Conservation (phyloP, 1,140 invertebrate genomes). For the Orchesella cincta region DNA sequence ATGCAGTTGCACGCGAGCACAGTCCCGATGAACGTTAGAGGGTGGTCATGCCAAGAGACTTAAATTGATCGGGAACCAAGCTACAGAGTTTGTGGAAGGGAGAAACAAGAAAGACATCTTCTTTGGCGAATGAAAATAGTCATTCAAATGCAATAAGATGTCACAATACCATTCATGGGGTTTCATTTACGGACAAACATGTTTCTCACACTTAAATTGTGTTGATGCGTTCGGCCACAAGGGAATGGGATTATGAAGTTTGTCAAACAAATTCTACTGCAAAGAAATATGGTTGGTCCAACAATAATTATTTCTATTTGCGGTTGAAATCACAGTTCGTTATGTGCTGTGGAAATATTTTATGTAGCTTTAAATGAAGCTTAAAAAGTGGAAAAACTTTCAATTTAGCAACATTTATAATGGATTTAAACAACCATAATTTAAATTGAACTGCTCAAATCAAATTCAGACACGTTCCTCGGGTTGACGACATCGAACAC, state of each 20-base stretch:
- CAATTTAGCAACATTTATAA: too few relatives aligned
- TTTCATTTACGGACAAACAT: neutral
- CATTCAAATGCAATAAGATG: too few relatives aligned
- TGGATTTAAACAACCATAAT: too few relatives aligned
- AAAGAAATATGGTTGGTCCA: slow-evolving; percentile 18
- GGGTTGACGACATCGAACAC: too few relatives aligned
- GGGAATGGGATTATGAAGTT: slow-evolving; percentile 1
- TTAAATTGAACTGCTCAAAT: too few relatives aligned
- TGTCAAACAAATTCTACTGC: neutral
- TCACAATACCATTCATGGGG: neutral
- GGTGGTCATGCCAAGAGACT: slow-evolving; percentile 8
- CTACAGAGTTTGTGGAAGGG: neutral
- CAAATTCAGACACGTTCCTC: too few relatives aligned
- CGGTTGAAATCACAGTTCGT: too few relatives aligned
- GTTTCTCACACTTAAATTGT: neutral
- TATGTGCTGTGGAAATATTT: too few relatives aligned
- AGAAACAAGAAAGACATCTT: neutral
- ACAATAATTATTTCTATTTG: slow-evolving; percentile 15
- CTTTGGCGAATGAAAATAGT: too few relatives aligned
- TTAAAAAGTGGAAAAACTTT: too few relatives aligned
- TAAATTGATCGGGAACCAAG: slow-evolving; percentile 30
- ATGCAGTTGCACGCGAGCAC: neutral
- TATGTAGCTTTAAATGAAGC: too few relatives aligned
- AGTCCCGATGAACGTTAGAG: neutral
- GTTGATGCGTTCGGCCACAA: too few relatives aligned